These are phyloP conservation scores for Kryphioiulus occultus DNA, from an alignment of 2,888 invertebrate genomes.

Conservation along the genomic window DNA sequence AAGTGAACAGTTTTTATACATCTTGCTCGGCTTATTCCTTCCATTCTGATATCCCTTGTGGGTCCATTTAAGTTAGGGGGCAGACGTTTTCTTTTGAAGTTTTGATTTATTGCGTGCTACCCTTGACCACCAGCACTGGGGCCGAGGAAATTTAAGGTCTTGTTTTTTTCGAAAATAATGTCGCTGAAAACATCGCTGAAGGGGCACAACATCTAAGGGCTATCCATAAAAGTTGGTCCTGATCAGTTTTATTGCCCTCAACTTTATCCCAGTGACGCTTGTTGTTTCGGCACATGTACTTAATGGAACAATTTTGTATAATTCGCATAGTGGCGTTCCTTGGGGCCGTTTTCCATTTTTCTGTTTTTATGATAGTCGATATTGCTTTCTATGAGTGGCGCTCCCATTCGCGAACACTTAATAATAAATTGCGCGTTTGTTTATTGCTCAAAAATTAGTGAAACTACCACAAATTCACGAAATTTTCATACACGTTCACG, in stretches of 20 bases:
- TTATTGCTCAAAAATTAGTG: neutral
- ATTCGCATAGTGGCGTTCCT: too few relatives aligned
- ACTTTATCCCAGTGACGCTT: too few relatives aligned
- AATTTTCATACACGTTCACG: neutral
- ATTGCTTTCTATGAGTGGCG: neutral
- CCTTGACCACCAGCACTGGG: neutral
- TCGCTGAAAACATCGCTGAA: too few relatives aligned
- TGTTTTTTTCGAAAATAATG: too few relatives aligned
- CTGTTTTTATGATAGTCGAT: neutral
- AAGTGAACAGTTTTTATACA: neutral
- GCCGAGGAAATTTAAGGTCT: too few relatives aligned
- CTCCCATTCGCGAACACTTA: neutral
- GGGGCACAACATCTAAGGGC: too few relatives aligned
- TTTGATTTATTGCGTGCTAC: neutral
- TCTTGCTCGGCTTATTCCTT: neutral
- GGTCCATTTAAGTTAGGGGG: neutral
- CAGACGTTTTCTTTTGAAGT: neutral
- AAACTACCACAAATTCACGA: slow-evolving; percentile 8
- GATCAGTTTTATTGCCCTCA: too few relatives aligned
- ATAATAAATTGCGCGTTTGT: neutral
- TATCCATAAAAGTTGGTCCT: too few relatives aligned
- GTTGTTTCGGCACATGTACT: too few relatives aligned
- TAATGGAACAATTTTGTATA: too few relatives aligned
- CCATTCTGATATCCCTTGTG: neutral
- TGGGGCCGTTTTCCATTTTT: neutral